phyloP scores from a whole-genome alignment of 1,140 invertebrate genomes.

The Drosophila murphyi region DNA sequence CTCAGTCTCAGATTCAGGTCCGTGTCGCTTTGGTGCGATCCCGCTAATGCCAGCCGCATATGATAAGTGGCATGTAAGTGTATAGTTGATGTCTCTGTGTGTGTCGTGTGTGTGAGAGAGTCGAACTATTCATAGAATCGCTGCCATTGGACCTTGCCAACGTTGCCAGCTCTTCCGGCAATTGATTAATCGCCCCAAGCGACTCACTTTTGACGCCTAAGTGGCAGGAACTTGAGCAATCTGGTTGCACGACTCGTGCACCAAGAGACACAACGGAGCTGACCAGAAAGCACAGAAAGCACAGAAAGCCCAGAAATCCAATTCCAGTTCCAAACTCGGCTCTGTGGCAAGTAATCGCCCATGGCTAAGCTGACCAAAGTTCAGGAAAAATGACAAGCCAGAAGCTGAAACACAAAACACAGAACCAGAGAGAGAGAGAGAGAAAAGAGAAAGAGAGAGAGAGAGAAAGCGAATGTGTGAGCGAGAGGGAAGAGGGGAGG shows the following conservation, averaged over 20 bases:
- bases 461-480: neutral
- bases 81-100: slow-evolving; percentile 35
- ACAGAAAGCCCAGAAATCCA: neutral
- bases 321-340: neutral
- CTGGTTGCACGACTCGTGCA: slow-evolving; percentile 9
- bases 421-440: neutral
- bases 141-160: slow-evolving; percentile 73
- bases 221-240: slow-evolving; percentile 41
- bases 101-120: slow-evolving; percentile 37
- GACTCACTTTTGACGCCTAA: slow-evolving; percentile 67
- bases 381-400: slow-evolving; percentile 11
- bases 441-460: neutral
- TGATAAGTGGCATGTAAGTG: slow-evolving; percentile 65
- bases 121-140: slow-evolving; percentile 67
- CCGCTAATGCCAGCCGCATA: slow-evolving; percentile 60
- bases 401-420: slow-evolving; percentile 10
- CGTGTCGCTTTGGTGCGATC: slow-evolving; percentile 35
- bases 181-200: slow-evolving; percentile 69
- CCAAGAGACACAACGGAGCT: neutral
- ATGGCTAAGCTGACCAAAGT: slow-evolving; percentile 4
- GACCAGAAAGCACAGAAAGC: neutral
- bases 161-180: slow-evolving; percentile 71
- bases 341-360: slow-evolving; percentile 18
- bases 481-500: too few relatives aligned
- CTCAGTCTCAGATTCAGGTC: slow-evolving; percentile 15